Percentiles rank a stretch among this genome's conserved stretches.
Evolutionary conservation across 1,140 invertebrate species (phyloP).

Genomic region (Uloborus diversus): DNA sequence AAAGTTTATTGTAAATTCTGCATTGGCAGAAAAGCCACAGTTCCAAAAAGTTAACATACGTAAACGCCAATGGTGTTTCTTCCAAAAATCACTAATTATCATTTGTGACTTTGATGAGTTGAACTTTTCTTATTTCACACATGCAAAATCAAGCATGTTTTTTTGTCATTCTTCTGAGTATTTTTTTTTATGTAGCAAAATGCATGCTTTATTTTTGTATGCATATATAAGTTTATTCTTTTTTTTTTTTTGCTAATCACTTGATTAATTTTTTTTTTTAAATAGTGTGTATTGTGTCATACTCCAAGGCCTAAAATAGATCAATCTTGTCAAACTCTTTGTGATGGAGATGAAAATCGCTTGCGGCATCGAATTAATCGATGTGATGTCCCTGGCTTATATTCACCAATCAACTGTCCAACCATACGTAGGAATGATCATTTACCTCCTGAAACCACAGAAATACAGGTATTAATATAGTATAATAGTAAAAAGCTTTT

Average conservation of each 20-base stretch:
- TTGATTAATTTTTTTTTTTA: background rate
- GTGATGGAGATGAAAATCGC: slow-evolving; percentile 37
- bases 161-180: slow-evolving; percentile 63
- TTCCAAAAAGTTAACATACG: too few relatives aligned
- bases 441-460: slow-evolving; percentile 33
- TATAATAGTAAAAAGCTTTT: background rate
- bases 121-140: too few relatives aligned
- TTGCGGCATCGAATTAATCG: background rate
- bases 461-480: slow-evolving; percentile 22
- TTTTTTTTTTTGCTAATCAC: background rate
- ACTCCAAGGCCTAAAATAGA: slow-evolving; percentile 42
- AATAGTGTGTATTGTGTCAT: slow-evolving; percentile 55
- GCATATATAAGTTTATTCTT: slow-evolving; percentile 2
- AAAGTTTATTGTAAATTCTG: too few relatives aligned
- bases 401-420: slow-evolving; percentile 19
- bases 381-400: slow-evolving; percentile 23
- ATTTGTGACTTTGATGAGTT: too few relatives aligned
- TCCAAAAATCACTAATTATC: too few relatives aligned
- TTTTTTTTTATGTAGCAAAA: slow-evolving; percentile 57
- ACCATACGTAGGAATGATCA: slow-evolving; percentile 40
- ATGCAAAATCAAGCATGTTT: slow-evolving; percentile 63
- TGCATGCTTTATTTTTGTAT: slow-evolving; percentile 61
- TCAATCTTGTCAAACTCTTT: slow-evolving; percentile 20
- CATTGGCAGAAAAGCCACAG: too few relatives aligned
- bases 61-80: too few relatives aligned